Evolutionary conservation across 2,797 vertebrate species (phyloP).

Genomic region (Myotis pilosus): DNA sequence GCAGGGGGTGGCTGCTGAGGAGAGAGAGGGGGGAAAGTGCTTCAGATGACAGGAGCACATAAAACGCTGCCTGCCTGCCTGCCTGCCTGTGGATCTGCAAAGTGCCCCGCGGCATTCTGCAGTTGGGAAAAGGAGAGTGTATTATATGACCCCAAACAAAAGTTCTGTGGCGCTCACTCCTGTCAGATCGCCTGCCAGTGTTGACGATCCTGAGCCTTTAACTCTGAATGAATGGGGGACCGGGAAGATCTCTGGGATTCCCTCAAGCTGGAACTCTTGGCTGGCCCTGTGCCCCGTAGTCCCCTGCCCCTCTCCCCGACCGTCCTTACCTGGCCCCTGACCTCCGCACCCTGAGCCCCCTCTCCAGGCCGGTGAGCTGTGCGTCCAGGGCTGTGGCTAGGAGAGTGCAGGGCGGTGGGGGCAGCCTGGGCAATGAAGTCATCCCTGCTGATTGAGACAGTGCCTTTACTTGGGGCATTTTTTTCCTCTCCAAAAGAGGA

Average conservation of each 20-base stretch:
- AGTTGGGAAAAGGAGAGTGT: conserved; percentile 50
- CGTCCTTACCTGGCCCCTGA: not conserved
- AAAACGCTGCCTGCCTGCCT: conserved; percentile 15
- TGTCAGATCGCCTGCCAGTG: conserved; percentile 66
- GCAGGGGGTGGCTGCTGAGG: not conserved
- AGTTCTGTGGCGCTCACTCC: conserved; percentile 35
- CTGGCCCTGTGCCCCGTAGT: not conserved
- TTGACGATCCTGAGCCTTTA: conserved; percentile 67
- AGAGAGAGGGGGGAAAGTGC: not conserved
- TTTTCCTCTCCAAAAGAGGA: conserved; percentile 66
- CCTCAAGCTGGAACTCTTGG: not conserved
- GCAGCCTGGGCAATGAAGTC: conserved; percentile 63
- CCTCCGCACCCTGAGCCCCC: not conserved
- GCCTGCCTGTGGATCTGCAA: conserved; percentile 44
- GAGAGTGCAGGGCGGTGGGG: not conserved
- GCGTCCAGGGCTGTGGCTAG: not conserved
- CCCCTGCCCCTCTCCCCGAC: not conserved
- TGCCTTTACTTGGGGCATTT: not conserved
- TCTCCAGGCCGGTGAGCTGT: not conserved
- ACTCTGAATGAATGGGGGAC: conserved; percentile 71
- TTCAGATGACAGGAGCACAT: not conserved
- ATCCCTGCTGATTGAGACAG: conserved; percentile 63
- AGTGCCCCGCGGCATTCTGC: not conserved
- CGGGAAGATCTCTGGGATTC: conserved; percentile 29
- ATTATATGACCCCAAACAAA: conserved; percentile 70